Evolutionary conservation across 2,797 vertebrate genomes (phyloP), one percentile per base, ranked within the genome.

Genomic region (Gymnothorax reevesii): DNA sequence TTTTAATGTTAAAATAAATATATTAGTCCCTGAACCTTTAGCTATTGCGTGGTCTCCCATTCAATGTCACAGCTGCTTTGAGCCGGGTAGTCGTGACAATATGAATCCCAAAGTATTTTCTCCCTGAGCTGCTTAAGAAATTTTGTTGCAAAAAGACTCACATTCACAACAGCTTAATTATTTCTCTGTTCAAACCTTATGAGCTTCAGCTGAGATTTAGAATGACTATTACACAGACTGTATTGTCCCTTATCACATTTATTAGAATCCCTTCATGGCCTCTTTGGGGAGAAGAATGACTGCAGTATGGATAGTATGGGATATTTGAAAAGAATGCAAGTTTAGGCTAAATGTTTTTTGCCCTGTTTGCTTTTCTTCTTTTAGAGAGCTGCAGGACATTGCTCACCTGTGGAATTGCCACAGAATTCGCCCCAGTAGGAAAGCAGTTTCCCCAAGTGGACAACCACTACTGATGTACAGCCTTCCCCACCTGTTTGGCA

Each of bases 321-420:
- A 49, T 80, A 86, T 85, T 80, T 86, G 59, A 80, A 80, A 62
- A 86, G 54, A 80, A 15, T 80, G 71, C 75, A 66, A 85, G 62
- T 20, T 57, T 71, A 57, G 12, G 57, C 57, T 54, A 27, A 73
- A 73, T 83, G 54, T 57, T 83, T 59, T 59, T 64, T 42, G 1
- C 33, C 33, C 2, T 42, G 33, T 42, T 42, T 42, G 33, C 2
- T 42, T 42, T 42, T 42, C 33, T 1, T 69, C 73, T 80, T 80
- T 42, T 17, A 49, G 77, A 49, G 17, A 20, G 17, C 17, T 80
- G 77, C 85, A 86, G 79, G 75, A 86, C 55, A 60, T 82, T 82
- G 59, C 52, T 69, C 42, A 54, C 52, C 59, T 82, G 75, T 73
- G 84, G 66, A 85, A 73, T 64, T 54, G 49, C 54, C 83, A 84